phyloP scores from a whole-genome alignment of 92 coral and sea anemone genomes.

The Epizoanthus scotinus region DNA sequence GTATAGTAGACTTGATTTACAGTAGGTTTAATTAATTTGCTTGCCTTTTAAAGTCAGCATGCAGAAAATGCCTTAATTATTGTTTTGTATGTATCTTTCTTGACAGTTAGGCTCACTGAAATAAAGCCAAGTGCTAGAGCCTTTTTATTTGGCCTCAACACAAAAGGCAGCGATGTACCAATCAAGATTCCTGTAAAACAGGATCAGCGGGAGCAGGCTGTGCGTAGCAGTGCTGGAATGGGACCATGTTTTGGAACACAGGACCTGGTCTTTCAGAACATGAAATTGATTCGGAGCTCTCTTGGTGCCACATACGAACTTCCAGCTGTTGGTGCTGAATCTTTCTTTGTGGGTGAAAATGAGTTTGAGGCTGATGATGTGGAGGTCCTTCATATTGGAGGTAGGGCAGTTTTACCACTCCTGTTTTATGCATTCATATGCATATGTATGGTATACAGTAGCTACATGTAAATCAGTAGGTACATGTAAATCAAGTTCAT shows the following conservation, averaged over 20 bases:
- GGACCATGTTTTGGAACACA: slow-evolving; percentile 50
- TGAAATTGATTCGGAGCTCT: slow-evolving; percentile 8
- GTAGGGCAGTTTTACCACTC: neutral
- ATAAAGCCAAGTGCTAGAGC: slow-evolving; percentile 46
- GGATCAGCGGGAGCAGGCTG: slow-evolving; percentile 28
- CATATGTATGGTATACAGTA: too few species aligned
- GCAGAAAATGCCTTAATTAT: too few species aligned
- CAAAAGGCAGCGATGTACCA: slow-evolving; percentile 5
- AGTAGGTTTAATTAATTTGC: too few species aligned
- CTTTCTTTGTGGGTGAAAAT: slow-evolving; percentile 27
- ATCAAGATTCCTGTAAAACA: slow-evolving; percentile 19
- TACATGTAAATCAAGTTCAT: too few species aligned
- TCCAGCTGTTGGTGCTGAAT: neutral
- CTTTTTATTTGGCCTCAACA: slow-evolving; percentile 47
- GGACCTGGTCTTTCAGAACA: slow-evolving; percentile 15
- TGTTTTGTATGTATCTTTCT: too few species aligned
- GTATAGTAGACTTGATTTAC: too few species aligned
- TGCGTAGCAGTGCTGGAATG: slow-evolving; percentile 4
- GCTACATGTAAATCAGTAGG: too few species aligned
- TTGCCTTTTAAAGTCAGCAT: too few species aligned
- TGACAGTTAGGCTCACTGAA: neutral
- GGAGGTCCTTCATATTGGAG: slow-evolving; percentile 32
- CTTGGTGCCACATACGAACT: slow-evolving; percentile 44
- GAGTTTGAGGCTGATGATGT: slow-evolving; percentile 46
- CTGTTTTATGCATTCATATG: neutral